A percentile compares a stretch with the other conserved stretches of the same genome.
These are phyloP conservation scores for Dissostichus mawsoni DNA, from an alignment of 2,113 vertebrate species.

Conservation along the genomic window DNA sequence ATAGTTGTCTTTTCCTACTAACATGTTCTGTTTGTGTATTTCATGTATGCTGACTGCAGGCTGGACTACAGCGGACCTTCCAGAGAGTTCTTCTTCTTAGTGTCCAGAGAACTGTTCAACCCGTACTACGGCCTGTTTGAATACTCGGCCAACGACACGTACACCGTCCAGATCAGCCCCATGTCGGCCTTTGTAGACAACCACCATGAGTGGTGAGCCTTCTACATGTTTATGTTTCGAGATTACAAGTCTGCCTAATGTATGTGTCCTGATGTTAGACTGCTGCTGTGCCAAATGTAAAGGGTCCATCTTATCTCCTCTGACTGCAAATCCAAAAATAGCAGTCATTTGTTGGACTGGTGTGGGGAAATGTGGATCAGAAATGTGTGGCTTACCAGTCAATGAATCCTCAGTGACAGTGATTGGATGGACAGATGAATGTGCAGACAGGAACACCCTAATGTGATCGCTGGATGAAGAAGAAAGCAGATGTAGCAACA, in stretches of 20 bases:
- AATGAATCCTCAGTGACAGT: slow-evolving; percentile 9
- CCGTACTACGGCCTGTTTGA: slow-evolving; percentile 99
- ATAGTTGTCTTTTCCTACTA: background rate
- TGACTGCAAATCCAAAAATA: slow-evolving; percentile 40
- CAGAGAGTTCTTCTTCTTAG: slow-evolving; percentile 98
- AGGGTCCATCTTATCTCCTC: slow-evolving; percentile 8
- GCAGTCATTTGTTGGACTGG: slow-evolving; percentile 39
- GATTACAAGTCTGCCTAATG: background rate
- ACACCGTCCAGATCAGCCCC: slow-evolving; percentile 99
- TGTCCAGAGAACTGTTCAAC: slow-evolving; percentile 98
- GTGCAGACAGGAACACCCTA: background rate
- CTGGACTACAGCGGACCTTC: slow-evolving; percentile 99
- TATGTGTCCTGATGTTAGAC: background rate
- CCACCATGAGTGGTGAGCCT: slow-evolving; percentile 97
- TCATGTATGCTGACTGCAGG: slow-evolving; percentile 74
- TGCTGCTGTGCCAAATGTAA: slow-evolving; percentile 4
- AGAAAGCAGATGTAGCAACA: background rate
- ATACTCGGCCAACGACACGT: slow-evolving; percentile 99
- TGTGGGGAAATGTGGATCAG: slow-evolving; percentile 53
- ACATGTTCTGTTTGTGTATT: background rate
- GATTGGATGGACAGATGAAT: background rate
- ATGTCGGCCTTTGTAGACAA: slow-evolving; percentile 99
- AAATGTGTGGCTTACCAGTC: slow-evolving; percentile 18
- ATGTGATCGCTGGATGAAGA: background rate
- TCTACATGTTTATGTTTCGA: background rate